Base-by-base conservation (phyloP, 2,888 invertebrate species). In the Ormyrus nitidulus region DNA sequence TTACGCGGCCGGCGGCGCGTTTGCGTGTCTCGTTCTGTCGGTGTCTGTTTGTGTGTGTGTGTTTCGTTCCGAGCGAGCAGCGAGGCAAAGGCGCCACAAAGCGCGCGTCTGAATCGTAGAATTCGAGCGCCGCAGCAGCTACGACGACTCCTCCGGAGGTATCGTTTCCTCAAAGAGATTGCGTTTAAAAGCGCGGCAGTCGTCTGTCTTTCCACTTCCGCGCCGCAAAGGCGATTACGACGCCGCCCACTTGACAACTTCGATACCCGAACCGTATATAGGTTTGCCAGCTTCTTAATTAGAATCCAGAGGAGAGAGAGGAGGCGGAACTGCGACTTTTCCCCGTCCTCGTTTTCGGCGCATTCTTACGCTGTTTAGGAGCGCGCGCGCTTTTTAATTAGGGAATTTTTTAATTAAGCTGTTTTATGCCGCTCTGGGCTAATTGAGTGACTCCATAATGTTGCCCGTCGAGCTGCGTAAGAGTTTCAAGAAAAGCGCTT, bases 81-180 rank as follows among this genome's bases (percentile, higher is more conserved):
- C 6, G n/a, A 7, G 10, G 19, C 58, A 13, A 48, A 2, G 13
- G 10, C 48, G 58, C 5, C 54, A 53, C 11, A 56, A 53, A 46
- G 34, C 34, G 34, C 19, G 62, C 0, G 44, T 7, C 19, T n/a
- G 46, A 53, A 53, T 59, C 51, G 65, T n/a, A 70, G 53, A 70
- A 65, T 58, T 64, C 9, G 66, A n/a, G 19, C 7, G n/a, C 34
- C 51, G 44, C 2, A 6, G 6, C 6, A 10, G 6, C 6, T 7
- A 34, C 34, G 19, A 69, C 49, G 64, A 73, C 69, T 68, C 58
- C 69, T 72, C 53, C 2, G 54, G 54, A 76, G 71, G 71, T 80
- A 69, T 77, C 77, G 77, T 80, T 80, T 56, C 54, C 62, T 69
- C 77, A 69, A 71, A 69, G 76, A 76, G 71, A 80, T 80, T 70